Evolutionary conservation across 2,113 vertebrate genomes (phyloP), one percentile per base, ranked within the genome.

Genomic region (Bungarus multicinctus): DNA sequence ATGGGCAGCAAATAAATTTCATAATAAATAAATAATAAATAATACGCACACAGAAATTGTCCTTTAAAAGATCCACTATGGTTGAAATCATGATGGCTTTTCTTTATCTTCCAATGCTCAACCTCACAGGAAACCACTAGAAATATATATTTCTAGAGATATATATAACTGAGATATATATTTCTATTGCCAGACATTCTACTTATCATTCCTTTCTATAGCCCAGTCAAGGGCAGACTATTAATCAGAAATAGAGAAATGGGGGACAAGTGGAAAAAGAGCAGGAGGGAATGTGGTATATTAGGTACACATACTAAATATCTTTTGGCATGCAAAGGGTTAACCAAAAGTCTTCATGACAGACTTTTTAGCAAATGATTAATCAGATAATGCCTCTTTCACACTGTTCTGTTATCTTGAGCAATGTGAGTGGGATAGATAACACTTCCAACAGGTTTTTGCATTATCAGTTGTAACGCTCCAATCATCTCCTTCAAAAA

Each of bases 391-490:
- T 55, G n/a, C 30, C 52, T 88, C 47, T 88, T 54, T 88, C 27
- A 88, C 87, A 88, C 50, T 8, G 50, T 39, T 52, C 30, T 34
- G 52, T 54, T 88, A 55, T 88, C 52, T 52, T 88, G 87, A 88
- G 87, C 87, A 34, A 52, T 88, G 52, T 54, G 87, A 88, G 30
- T 54, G 87, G 87, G 87, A 54, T 20, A 54, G 52, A 88, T 88
- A 88, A 88, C 87, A 88, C 52, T 55, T 88, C 87, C 87, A 88
- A 54, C 87, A 88, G 87, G 30, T 39, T 34, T 88, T 88, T 88
- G 50, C 87, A 88, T 88, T 88, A 54, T 88, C 50, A 53, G 87
- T 88, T 53, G 52, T 53, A 88, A 81, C 6, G 14, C 74, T 81
- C 74, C 34, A 81, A 81, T 81, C 34, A 81, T 81, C 34, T 81